These are phyloP conservation scores for Brachynemurus nebulosus DNA, from an alignment of 2,888 invertebrate species.

Conservation along the genomic window DNA sequence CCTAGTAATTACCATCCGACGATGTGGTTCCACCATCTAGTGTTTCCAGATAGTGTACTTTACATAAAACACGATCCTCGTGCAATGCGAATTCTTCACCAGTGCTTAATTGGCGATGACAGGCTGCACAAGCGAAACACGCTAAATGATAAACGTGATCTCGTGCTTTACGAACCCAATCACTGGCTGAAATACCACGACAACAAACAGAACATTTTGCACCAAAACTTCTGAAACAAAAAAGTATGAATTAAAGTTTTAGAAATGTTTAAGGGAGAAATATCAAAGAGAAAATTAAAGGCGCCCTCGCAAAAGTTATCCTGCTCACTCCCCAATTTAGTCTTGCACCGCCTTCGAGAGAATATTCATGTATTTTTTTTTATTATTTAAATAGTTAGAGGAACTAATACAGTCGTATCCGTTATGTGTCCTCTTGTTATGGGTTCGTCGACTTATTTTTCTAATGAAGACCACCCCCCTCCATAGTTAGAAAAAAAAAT, in stretches of 20 bases:
- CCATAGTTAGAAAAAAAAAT: too few relatives aligned
- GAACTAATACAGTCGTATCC: too few relatives aligned
- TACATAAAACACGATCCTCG: constrained; percentile 89
- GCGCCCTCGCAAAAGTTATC: too few relatives aligned
- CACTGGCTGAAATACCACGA: constrained; percentile 82
- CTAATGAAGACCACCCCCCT: too few relatives aligned
- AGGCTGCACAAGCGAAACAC: constrained; percentile 96
- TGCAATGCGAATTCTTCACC: constrained; percentile 96
- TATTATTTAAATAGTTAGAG: too few relatives aligned
- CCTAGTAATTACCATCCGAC: constrained; percentile 58
- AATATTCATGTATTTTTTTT: too few relatives aligned
- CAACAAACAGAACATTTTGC: constrained; percentile 94
- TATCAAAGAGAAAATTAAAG: too few relatives aligned
- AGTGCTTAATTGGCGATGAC: constrained; percentile 81
- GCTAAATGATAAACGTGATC: constrained; percentile 95
- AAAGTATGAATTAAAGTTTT: constrained; percentile 14
- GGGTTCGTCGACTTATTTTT: too few relatives aligned
- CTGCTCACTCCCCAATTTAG: too few relatives aligned
- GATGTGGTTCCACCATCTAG: constrained; percentile 86
- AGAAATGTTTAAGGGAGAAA: not conserved
- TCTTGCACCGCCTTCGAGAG: too few relatives aligned
- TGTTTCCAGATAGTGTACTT: constrained; percentile 88
- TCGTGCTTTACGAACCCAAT: constrained; percentile 94
- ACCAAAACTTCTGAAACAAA: constrained; percentile 72
- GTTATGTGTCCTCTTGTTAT: too few relatives aligned